phyloP scores from a whole-genome alignment of 2,113 vertebrate species.

The Nibea albiflora region DNA sequence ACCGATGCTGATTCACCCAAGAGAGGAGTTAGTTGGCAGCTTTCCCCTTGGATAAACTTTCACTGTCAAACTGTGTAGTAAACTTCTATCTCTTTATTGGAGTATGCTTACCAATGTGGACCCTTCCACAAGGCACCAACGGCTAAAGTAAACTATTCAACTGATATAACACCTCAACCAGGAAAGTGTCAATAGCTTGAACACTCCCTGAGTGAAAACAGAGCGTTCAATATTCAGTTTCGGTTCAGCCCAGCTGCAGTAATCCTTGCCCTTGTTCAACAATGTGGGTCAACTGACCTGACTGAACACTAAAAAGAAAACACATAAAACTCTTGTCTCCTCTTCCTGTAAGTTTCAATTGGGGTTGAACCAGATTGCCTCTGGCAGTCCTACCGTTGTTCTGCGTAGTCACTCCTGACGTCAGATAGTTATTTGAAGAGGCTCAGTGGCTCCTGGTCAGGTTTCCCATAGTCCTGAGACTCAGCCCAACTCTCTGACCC shows the following conservation, averaged over 20 bases:
- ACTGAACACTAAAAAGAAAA: slow-evolving; percentile 40
- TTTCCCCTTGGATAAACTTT: background rate
- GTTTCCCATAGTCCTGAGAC: slow-evolving; percentile 72
- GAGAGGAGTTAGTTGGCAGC: background rate
- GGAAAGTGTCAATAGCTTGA: background rate
- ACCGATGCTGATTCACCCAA: background rate
- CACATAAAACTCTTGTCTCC: slow-evolving; percentile 56
- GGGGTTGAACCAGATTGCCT: slow-evolving; percentile 25
- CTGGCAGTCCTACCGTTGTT: slow-evolving; percentile 47
- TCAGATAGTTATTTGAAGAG: slow-evolving; percentile 71
- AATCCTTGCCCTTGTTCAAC: slow-evolving; percentile 17
- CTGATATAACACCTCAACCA: background rate
- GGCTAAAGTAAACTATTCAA: background rate
- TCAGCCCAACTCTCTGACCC: slow-evolving; percentile 60
- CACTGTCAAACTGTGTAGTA: background rate
- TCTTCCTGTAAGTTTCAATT: slow-evolving; percentile 60
- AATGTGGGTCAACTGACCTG: slow-evolving; percentile 61
- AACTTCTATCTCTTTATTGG: background rate
- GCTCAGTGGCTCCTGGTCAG: slow-evolving; percentile 55
- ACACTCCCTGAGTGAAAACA: slow-evolving; percentile 9
- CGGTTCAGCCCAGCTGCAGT: slow-evolving; percentile 27
- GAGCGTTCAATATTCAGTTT: slow-evolving; percentile 30
- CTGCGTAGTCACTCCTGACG: slow-evolving; percentile 56
- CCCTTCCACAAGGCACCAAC: background rate
- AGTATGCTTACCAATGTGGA: background rate